A percentile compares a stretch with the other conserved stretches of the same genome.
phyloP scores from a whole-genome alignment of 2,797 vertebrate genomes.

The Phylloscopus collybita region DNA sequence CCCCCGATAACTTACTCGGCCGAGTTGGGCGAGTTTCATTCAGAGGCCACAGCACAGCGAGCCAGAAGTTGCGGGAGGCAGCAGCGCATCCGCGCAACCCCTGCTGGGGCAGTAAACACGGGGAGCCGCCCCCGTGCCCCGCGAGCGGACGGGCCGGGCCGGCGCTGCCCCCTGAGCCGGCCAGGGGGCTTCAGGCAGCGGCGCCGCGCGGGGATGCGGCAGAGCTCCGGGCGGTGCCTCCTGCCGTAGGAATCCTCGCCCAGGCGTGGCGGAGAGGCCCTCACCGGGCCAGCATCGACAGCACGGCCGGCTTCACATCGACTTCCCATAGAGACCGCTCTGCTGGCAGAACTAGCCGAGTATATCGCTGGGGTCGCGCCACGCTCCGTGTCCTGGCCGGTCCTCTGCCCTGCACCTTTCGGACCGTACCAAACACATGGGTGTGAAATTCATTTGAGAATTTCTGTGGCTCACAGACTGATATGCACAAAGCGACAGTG shows the following conservation, averaged over 20 bases:
- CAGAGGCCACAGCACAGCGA: slow-evolving; percentile 62
- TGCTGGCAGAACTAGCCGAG: not conserved
- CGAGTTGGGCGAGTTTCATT: slow-evolving; percentile 3
- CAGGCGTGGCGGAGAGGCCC: slow-evolving; percentile 23
- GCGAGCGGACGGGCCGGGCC: not conserved
- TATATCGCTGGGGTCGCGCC: not conserved
- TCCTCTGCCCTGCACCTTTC: not conserved
- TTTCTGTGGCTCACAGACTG: not conserved
- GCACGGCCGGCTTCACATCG: not conserved
- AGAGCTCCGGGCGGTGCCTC: not conserved
- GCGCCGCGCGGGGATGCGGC: not conserved
- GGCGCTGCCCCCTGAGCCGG: not conserved
- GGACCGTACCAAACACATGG: accelerated
- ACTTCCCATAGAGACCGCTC: not conserved
- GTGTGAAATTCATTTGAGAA: not conserved
- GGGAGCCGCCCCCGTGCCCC: not conserved
- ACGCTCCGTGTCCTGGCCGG: not conserved
- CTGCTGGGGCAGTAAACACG: slow-evolving; percentile 12
- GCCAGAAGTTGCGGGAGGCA: slow-evolving; percentile 62
- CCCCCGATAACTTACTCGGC: not conserved
- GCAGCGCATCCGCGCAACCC: slow-evolving; percentile 21
- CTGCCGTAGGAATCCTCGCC: not conserved
- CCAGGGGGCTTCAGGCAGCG: not conserved
- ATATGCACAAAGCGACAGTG: not conserved
- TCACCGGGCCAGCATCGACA: not conserved